phyloP scores from a whole-genome alignment of 2,797 vertebrate genomes.

The Eupleurogrammus muticus region DNA sequence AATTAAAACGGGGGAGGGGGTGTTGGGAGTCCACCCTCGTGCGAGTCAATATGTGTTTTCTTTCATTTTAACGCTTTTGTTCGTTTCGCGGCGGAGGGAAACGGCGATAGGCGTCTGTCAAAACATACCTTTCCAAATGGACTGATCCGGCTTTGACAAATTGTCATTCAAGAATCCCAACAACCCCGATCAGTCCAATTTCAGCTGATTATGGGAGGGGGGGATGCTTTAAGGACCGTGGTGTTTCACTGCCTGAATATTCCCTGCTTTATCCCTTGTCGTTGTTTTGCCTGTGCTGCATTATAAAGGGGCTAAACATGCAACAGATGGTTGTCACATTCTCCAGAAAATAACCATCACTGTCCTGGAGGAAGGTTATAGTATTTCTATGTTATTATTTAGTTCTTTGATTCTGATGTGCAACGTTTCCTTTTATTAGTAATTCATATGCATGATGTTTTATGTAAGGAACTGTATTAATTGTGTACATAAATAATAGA shows the following conservation, averaged over 20 bases:
- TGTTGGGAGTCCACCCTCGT: slow-evolving; percentile 11
- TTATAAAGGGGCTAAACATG: slow-evolving; percentile 39
- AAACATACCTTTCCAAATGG: slow-evolving; percentile 80
- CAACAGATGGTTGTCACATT: slow-evolving; percentile 81
- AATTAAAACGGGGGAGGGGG: slow-evolving; percentile 39
- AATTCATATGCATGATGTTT: background rate
- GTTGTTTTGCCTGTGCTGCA: background rate
- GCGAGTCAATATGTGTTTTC: background rate
- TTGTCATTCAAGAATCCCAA: slow-evolving; percentile 82
- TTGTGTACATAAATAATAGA: background rate
- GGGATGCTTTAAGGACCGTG: background rate
- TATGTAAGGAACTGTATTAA: background rate
- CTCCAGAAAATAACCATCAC: slow-evolving; percentile 2
- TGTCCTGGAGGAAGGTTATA: too few species aligned
- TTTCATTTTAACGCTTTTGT: background rate
- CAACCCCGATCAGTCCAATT: slow-evolving; percentile 37
- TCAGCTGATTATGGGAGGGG: slow-evolving; percentile 31
- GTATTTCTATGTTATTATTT: rapidly evolving
- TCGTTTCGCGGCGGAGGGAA: background rate
- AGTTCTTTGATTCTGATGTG: background rate
- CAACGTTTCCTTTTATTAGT: background rate
- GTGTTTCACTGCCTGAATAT: background rate
- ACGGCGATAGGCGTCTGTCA: slow-evolving; percentile 15
- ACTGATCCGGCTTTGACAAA: slow-evolving; percentile 83
- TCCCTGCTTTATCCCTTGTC: too few species aligned